phyloP scores from a whole-genome alignment of 2,113 vertebrate genomes.

The Aptenodytes forsteri region DNA sequence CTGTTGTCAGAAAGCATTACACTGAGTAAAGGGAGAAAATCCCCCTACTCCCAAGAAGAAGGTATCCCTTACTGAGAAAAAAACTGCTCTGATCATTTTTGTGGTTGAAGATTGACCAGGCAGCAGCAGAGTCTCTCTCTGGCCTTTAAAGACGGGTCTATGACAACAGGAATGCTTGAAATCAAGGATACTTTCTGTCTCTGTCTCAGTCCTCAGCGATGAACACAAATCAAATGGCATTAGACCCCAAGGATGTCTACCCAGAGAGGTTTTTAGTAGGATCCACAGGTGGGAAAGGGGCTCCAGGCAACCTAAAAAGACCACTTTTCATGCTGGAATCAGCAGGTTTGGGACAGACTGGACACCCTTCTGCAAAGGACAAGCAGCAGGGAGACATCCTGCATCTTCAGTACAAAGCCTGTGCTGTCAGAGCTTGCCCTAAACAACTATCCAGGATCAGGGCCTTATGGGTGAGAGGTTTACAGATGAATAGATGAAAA shows the following conservation, averaged over 20 bases:
- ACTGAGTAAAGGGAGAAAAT: not conserved
- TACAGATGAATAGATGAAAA: not conserved
- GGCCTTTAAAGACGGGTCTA: not conserved
- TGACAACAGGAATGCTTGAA: not conserved
- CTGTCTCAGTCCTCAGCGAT: not conserved
- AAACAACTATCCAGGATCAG: not conserved
- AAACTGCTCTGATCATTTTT: not conserved
- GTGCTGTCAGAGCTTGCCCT: not conserved
- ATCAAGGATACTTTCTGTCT: not conserved
- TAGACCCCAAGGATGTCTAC: not conserved
- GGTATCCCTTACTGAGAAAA: not conserved
- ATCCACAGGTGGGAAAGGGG: not conserved
- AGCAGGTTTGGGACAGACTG: not conserved
- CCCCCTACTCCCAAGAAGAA: not conserved
- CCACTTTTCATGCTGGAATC: not conserved
- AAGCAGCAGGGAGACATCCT: not conserved
- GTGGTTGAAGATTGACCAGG: not conserved
- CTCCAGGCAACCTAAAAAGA: not conserved
- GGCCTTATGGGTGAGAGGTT: not conserved
- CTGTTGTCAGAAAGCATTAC: not conserved
- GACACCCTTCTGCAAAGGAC: not conserved
- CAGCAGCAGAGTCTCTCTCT: not conserved
- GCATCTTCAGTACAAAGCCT: not conserved
- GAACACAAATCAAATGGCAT: not conserved
- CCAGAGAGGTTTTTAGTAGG: not conserved